A percentile compares a stretch with the other conserved stretches of the same genome.
phyloP scores from a whole-genome alignment of 2,797 vertebrate species.

The Sylvia borin region DNA sequence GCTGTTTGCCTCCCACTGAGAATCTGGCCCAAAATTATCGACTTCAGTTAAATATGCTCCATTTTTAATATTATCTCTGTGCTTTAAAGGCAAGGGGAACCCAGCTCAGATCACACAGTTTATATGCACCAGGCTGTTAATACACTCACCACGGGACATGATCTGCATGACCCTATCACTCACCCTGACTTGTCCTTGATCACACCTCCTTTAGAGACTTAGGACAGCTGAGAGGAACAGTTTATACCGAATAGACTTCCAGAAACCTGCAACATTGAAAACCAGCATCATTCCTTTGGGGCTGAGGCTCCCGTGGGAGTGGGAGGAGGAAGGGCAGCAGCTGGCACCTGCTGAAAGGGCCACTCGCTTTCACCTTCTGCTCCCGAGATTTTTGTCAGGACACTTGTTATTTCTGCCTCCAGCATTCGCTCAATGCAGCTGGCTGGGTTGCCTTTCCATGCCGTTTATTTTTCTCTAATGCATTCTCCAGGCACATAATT shows the following conservation, averaged over 20 bases:
- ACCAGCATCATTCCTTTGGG: not conserved
- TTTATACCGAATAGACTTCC: not conserved
- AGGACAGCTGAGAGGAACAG: not conserved
- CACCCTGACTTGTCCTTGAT: not conserved
- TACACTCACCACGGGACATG: not conserved
- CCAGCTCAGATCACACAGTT: not conserved
- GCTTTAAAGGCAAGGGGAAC: not conserved
- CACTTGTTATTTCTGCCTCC: not conserved
- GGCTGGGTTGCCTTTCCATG: not conserved
- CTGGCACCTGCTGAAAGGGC: not conserved
- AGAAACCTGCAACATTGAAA: not conserved
- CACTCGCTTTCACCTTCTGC: not conserved
- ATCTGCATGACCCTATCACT: not conserved
- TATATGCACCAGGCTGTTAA: not conserved
- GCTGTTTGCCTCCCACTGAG: not conserved
- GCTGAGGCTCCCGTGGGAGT: not conserved
- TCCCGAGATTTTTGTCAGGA: not conserved
- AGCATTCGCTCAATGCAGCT: not conserved
- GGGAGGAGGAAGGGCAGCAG: not conserved
- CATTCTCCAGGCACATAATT: not conserved
- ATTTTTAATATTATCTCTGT: not conserved
- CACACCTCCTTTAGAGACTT: not conserved
- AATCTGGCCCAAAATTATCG: not conserved
- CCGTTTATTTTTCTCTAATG: not conserved
- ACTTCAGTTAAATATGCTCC: not conserved